A percentile compares a stretch with the other conserved stretches of the same genome.
Evolutionary conservation across 1,140 invertebrate species (phyloP).

Genomic region (Drosophila serrata): DNA sequence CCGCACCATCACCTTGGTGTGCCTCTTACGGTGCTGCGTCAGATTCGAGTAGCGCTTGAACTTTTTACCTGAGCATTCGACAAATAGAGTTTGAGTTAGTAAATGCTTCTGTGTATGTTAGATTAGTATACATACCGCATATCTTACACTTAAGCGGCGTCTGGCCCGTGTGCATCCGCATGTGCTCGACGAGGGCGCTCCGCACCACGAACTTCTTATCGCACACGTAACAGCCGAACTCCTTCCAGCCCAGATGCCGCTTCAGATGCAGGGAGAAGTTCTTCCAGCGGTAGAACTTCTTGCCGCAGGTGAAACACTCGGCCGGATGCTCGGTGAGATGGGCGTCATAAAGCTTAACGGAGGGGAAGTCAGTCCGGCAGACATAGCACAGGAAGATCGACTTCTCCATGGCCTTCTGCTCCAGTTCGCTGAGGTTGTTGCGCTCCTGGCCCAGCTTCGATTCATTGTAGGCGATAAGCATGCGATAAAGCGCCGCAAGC

Average conservation of each 20-base stretch:
- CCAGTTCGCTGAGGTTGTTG: conserved; percentile 73
- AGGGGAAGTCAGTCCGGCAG: conserved; percentile 86
- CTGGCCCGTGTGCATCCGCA: conserved; percentile 92
- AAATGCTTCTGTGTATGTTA: not conserved
- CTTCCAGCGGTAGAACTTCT: conserved; percentile 90
- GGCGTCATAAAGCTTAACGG: conserved; percentile 87
- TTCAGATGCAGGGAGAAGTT: conserved; percentile 92
- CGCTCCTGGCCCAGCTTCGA: conserved; percentile 78
- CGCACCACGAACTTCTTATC: conserved; percentile 93
- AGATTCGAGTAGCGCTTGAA: conserved; percentile 94
- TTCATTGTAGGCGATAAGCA: conserved; percentile 79
- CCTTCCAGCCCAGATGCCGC: conserved; percentile 90
- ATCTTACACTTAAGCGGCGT: conserved; percentile 92
- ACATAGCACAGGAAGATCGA: conserved; percentile 86
- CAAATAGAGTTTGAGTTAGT: not conserved
- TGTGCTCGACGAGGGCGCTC: conserved; percentile 92
- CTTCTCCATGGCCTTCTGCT: conserved; percentile 80
- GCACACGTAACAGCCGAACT: conserved; percentile 90
- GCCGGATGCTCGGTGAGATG: conserved; percentile 92
- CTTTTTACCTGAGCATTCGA: conserved; percentile 86
- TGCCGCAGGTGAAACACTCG: conserved; percentile 92
- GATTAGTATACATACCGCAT: conserved; percentile 87
- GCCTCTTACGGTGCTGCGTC: conserved; percentile 92
- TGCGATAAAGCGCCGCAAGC: conserved; percentile 75
- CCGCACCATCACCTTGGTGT: conserved; percentile 89